Percentiles rank a stretch among this genome's conserved stretches.
Evolutionary conservation across 2,797 vertebrate genomes (phyloP).

Genomic region (Chaunax sp.): DNA sequence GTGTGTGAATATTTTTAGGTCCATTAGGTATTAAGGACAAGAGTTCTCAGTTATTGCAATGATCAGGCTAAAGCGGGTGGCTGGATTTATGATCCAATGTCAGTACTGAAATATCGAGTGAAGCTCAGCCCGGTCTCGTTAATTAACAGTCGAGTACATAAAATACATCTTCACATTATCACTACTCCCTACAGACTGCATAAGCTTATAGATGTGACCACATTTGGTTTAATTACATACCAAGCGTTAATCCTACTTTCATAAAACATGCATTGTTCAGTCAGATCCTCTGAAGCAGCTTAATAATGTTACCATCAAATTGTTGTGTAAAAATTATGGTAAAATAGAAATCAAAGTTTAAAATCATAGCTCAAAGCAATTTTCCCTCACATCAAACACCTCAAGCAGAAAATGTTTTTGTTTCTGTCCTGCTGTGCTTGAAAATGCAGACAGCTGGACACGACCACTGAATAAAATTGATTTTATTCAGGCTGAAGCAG

Average conservation of each 20-base stretch:
- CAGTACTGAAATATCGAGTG: conserved; percentile 10
- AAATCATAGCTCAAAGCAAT: conserved; percentile 25
- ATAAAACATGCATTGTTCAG: no score
- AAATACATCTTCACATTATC: background rate
- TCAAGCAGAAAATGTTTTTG: conserved; percentile 31
- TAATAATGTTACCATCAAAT: conserved; percentile 6
- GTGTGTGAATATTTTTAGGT: conserved; percentile 10
- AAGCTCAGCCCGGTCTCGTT: background rate
- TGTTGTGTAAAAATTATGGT: no score
- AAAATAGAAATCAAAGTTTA: no score
- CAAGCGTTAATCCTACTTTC: no score
- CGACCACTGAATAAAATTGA: conserved; percentile 23
- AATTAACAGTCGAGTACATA: background rate
- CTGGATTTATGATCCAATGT: conserved; percentile 13
- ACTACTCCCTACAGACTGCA: background rate
- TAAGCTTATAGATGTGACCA: background rate
- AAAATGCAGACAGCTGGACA: conserved; percentile 32
- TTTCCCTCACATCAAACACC: conserved; percentile 18
- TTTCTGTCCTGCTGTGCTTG: background rate
- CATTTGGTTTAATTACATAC: no score
- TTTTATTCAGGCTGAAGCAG: conserved; percentile 39
- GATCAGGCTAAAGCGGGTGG: background rate
- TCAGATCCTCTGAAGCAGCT: background rate
- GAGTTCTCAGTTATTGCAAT: background rate
- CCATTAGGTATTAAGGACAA: conserved; percentile 5